These are phyloP conservation scores for Diarsia brunnea DNA, from an alignment of 2,888 invertebrate species.

Conservation along the genomic window DNA sequence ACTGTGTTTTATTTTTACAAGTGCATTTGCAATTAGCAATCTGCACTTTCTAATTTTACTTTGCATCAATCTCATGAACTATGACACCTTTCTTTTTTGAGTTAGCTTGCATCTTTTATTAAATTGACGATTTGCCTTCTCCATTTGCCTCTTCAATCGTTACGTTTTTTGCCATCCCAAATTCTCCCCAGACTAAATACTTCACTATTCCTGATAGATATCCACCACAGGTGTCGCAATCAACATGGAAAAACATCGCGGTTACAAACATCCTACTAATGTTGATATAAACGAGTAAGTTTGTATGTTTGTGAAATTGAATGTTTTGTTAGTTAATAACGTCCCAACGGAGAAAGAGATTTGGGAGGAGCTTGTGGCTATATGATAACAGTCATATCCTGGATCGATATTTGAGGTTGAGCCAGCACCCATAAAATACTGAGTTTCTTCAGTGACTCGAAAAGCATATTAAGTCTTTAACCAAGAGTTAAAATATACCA, in stretches of 20 bases:
- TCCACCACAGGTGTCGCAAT: constrained; percentile 43
- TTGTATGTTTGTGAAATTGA: background rate
- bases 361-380: background rate
- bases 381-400: background rate
- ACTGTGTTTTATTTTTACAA: too few relatives aligned
- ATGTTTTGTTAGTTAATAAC: background rate
- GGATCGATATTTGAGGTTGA: background rate
- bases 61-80: too few relatives aligned
- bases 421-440: background rate
- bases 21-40: background rate
- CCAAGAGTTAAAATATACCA: too few relatives aligned
- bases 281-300: background rate
- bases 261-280: constrained; percentile 24
- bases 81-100: background rate
- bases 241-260: constrained; percentile 50
- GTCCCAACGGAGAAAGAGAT: background rate
- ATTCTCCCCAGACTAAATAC: background rate
- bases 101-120: fast-evolving
- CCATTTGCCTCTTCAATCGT: background rate
- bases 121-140: background rate
- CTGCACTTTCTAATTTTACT: background rate
- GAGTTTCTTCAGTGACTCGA: background rate
- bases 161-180: background rate
- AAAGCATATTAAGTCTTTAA: background rate
- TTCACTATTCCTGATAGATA: constrained; percentile 30